These are phyloP conservation scores for Epistrophe eligans DNA, from an alignment of 2,888 invertebrate genomes.

Conservation along the genomic window DNA sequence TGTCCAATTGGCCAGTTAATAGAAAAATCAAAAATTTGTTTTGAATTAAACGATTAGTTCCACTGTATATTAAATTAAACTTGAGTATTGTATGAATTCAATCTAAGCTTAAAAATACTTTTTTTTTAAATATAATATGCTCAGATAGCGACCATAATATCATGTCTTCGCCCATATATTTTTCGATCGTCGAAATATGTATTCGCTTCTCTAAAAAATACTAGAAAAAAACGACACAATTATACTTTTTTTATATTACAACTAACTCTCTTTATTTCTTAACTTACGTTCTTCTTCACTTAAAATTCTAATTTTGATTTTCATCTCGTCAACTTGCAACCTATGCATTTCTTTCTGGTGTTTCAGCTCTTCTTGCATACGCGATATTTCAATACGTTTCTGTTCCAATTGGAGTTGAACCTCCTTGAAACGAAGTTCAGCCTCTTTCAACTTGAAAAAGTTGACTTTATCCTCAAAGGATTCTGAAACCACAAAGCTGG, in stretches of 20 bases:
- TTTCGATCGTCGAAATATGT: no score
- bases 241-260: background rate
- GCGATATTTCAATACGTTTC: conserved; percentile 81
- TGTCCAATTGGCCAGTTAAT: no score
- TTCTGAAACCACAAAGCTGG: conserved; percentile 64
- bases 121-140: no score
- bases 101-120: no score
- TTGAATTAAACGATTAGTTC: no score
- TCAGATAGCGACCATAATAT: no score
- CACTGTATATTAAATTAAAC: no score
- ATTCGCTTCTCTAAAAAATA: no score
- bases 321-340: conserved; percentile 82
- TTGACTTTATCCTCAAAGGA: conserved; percentile 82
- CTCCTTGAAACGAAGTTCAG: conserved; percentile 82
- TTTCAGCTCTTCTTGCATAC: conserved; percentile 82
- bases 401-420: conserved; percentile 81
- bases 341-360: conserved; percentile 82
- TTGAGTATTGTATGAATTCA: no score
- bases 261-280: conserved; percentile 77
- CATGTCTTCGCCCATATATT: no score
- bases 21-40: no score
- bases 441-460: conserved; percentile 82
- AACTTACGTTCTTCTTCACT: conserved; percentile 82
- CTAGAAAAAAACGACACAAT: background rate
- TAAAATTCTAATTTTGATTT: conserved; percentile 82